phyloP scores from a whole-genome alignment of 2,888 invertebrate species.

The Drosophila longiperda region DNA sequence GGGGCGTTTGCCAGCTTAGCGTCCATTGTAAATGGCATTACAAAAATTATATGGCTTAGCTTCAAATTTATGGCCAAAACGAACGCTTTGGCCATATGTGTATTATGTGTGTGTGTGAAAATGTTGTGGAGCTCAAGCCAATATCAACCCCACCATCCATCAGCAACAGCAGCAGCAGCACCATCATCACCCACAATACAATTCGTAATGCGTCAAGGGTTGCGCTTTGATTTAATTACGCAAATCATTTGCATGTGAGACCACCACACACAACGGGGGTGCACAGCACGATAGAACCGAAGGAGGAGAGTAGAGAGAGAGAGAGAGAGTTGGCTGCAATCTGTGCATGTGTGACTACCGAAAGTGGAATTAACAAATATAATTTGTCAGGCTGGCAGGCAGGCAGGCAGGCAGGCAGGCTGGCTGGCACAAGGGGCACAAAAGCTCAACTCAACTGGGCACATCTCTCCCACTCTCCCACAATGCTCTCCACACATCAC shows the following conservation, averaged over 20 bases:
- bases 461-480: constrained; percentile 15
- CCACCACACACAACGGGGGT: constrained; percentile 4
- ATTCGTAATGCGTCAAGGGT: constrained; percentile 48
- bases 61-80: constrained; percentile 23
- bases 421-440: constrained; percentile 9
- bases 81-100: constrained; percentile 1
- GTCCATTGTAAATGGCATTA: constrained; percentile 52
- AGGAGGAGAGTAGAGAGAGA: background rate
- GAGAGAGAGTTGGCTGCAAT: constrained; percentile 21
- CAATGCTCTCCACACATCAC: constrained; percentile 10
- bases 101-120: constrained; percentile 28
- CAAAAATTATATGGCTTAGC: constrained; percentile 50
- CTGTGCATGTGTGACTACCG: constrained; percentile 31
- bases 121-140: constrained; percentile 13
- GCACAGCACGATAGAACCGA: background rate
- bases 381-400: constrained; percentile 54
- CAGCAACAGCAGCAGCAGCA: background rate
- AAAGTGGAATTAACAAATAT: constrained; percentile 46
- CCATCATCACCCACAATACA: background rate
- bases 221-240: constrained; percentile 61
- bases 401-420: constrained; percentile 20
- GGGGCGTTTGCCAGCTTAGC: constrained; percentile 56
- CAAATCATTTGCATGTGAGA: constrained; percentile 46
- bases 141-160: constrained; percentile 15
- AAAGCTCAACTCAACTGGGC: constrained; percentile 29